phyloP scores from a whole-genome alignment of 2,888 invertebrate genomes.

The Unio delphinus region DNA sequence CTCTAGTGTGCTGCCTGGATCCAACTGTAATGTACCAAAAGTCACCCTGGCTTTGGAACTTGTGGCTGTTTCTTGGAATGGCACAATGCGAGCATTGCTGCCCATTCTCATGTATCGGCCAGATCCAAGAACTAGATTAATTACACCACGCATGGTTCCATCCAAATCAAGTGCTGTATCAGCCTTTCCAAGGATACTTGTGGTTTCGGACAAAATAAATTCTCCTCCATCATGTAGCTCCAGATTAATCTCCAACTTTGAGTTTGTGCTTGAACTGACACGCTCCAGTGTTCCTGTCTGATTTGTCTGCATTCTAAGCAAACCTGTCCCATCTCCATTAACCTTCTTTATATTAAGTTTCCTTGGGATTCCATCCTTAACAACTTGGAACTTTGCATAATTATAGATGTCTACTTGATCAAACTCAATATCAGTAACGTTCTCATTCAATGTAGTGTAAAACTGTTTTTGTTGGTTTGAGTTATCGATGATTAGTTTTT shows the following conservation, averaged over 20 bases:
- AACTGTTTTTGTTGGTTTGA: conserved; percentile 45
- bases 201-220: conserved; percentile 55
- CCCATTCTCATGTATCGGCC: conserved; percentile 51
- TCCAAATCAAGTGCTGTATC: conserved; percentile 51
- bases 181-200: conserved; percentile 48
- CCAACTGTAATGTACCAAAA: conserved; percentile 52
- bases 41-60: conserved; percentile 35
- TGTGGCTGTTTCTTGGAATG: conserved; percentile 34
- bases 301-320: conserved; percentile 44
- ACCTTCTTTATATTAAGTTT: conserved; percentile 46
- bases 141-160: conserved; percentile 48
- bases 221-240: conserved; percentile 58
- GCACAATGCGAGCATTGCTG: conserved; percentile 47
- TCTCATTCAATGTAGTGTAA: conserved; percentile 50
- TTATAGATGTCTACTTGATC: conserved; percentile 44
- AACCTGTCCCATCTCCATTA: conserved; percentile 54
- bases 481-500: conserved; percentile 51
- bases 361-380: conserved; percentile 34
- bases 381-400: conserved; percentile 51
- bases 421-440: conserved; percentile 31
- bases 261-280: conserved; percentile 23
- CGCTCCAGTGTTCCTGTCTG: conserved; percentile 54
- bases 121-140: conserved; percentile 46
- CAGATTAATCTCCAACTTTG: conserved; percentile 53
- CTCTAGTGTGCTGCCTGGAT: conserved; percentile 48